Conservation (phyloP, 2,113 vertebrate genomes). For the Chelonoidis abingdonii region DNA sequence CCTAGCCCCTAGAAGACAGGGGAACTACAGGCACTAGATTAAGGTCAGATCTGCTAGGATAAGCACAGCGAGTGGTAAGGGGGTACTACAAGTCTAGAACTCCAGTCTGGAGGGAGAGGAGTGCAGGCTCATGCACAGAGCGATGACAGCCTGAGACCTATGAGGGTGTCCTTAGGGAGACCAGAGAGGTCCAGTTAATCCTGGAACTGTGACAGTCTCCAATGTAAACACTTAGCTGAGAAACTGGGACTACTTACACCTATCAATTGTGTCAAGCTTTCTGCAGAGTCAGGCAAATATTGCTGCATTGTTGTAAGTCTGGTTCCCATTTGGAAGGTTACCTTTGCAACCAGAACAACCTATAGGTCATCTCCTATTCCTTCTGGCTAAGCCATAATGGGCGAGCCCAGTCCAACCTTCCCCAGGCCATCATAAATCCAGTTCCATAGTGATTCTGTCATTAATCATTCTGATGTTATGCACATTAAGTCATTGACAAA, state of each 20-base stretch:
- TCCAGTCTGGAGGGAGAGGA: too few relatives aligned
- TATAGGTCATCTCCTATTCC: not conserved
- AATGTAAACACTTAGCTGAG: not conserved
- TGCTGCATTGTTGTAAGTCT: not conserved
- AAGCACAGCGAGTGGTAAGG: too few relatives aligned
- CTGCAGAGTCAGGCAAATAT: not conserved
- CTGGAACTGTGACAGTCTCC: not conserved
- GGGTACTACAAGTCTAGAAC: too few relatives aligned
- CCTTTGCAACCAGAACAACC: not conserved
- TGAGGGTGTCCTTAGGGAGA: not conserved
- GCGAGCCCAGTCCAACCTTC: not conserved
- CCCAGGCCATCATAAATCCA: not conserved
- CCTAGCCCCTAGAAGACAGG: too few relatives aligned
- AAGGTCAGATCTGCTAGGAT: too few relatives aligned
- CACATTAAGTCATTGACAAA: not conserved
- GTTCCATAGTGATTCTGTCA: not conserved
- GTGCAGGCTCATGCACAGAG: too few relatives aligned
- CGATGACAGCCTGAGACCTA: too few relatives aligned
- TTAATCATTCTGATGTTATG: constrained; percentile 1
- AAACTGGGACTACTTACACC: not conserved
- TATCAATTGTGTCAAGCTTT: not conserved
- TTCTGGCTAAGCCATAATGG: not conserved
- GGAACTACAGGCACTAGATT: too few relatives aligned
- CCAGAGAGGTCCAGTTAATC: not conserved
- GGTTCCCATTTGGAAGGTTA: not conserved